These are phyloP conservation scores for Hemibagrus wyckioides DNA, from an alignment of 2,113 vertebrate species.

Conservation along the genomic window DNA sequence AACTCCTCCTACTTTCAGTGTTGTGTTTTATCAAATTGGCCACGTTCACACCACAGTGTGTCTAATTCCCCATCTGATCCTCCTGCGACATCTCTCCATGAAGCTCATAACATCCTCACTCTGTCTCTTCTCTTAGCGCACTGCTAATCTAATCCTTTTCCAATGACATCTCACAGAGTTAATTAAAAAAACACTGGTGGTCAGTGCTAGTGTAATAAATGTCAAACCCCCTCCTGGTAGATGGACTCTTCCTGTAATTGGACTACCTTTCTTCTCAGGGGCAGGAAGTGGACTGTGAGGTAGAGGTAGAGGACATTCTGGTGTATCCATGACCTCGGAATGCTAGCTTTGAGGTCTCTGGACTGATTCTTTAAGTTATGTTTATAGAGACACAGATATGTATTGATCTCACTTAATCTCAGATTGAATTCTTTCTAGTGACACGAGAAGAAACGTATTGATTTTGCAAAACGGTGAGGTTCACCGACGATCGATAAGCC, in stretches of 20 bases:
- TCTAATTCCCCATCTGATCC: neutral
- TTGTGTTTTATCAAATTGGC: neutral
- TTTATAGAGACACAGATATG: neutral
- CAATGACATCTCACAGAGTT: constrained; percentile 3
- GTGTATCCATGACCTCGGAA: neutral
- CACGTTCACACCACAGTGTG: neutral
- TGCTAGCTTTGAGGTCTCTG: neutral
- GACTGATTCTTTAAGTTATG: neutral
- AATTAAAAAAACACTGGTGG: constrained; percentile 1
- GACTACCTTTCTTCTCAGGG: neutral
- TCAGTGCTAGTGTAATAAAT: neutral
- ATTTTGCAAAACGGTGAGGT: neutral
- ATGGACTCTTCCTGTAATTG: neutral
- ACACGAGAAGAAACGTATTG: neutral
- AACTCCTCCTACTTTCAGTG: neutral
- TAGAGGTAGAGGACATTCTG: too few species aligned
- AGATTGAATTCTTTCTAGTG: neutral
- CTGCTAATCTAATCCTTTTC: neutral
- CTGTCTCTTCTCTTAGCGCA: neutral
- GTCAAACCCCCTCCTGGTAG: neutral
- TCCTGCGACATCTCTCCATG: too few species aligned
- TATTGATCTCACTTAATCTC: neutral
- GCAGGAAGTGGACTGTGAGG: neutral
- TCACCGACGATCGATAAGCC: neutral
- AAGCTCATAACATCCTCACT: neutral